Conservation (phyloP, 2,888 invertebrate genomes). For the Maniola hyperantus region DNA sequence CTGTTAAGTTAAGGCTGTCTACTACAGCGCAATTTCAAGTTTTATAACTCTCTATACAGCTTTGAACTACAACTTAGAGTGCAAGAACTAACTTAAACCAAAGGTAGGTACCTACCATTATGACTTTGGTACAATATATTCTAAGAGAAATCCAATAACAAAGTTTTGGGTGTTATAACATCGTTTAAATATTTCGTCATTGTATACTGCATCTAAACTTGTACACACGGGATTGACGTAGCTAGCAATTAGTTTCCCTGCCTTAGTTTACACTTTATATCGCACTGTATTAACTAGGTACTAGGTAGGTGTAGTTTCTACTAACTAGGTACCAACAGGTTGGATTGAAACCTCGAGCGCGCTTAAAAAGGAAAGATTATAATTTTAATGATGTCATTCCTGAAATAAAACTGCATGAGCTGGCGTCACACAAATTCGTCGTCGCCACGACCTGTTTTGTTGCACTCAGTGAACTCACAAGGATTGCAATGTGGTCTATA, state of each 20-base stretch:
- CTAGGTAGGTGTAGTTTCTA: too few species aligned
- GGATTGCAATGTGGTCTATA: too few species aligned
- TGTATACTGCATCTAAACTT: conserved; percentile 19
- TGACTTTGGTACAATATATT: neutral
- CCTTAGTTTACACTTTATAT: conserved; percentile 12
- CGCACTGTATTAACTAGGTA: neutral
- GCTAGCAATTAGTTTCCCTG: conserved; percentile 7
- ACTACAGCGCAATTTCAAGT: too few species aligned
- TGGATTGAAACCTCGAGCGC: neutral
- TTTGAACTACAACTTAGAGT: neutral
- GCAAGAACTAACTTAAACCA: neutral
- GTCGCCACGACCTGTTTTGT: too few species aligned
- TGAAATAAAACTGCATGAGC: too few species aligned
- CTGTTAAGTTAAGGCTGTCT: too few species aligned
- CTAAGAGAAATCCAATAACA: conserved; percentile 17
- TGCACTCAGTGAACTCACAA: too few species aligned
- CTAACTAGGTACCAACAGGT: neutral
- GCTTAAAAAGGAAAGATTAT: neutral
- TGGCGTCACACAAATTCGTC: too few species aligned
- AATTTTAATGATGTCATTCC: conserved; percentile 3
- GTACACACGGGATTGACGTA: conserved; percentile 5
- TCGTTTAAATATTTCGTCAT: conserved; percentile 8
- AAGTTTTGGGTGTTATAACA: conserved; percentile 13
- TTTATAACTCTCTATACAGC: too few species aligned
- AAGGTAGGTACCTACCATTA: too few species aligned